Conservation (phyloP, 2,888 invertebrate species). For the Pimpla rufipes region DNA sequence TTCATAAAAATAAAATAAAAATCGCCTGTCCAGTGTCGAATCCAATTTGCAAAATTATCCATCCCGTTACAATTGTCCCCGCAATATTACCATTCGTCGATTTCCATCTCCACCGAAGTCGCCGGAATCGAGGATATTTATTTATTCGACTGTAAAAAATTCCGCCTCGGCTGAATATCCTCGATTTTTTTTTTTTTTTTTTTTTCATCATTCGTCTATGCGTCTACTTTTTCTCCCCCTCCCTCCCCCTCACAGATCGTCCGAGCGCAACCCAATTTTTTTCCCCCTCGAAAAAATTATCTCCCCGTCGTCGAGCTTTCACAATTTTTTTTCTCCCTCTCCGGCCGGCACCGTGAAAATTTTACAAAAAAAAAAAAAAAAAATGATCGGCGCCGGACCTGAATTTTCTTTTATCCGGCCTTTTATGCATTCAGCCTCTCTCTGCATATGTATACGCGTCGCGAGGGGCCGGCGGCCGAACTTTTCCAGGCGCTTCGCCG, state of each 20-base stretch:
- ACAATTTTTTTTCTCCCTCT: slow-evolving; percentile 1
- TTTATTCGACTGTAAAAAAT: slow-evolving; percentile 15
- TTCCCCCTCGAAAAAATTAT: slow-evolving; percentile 8
- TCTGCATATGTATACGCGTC: slow-evolving; percentile 34
- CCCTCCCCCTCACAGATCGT: not conserved
- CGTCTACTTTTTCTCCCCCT: slow-evolving; percentile 1
- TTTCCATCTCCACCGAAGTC: not conserved
- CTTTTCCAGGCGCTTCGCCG: slow-evolving; percentile 13
- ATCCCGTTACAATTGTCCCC: not conserved
- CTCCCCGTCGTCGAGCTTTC: not conserved
- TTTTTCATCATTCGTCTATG: not conserved
- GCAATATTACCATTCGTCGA: not conserved
- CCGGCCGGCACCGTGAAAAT: not conserved
- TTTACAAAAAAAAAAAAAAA: not conserved
- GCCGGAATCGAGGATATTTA: slow-evolving; percentile 1
- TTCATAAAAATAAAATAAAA: no score
- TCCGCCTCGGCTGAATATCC: not conserved
- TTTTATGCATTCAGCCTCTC: slow-evolving; percentile 37
- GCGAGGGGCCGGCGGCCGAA: not conserved
- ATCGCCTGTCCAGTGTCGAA: not conserved
- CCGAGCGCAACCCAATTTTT: not conserved
- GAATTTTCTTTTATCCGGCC: slow-evolving; percentile 29
- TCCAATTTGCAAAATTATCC: not conserved
- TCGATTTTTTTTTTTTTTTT: slow-evolving; percentile 10
- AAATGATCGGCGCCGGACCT: not conserved